Conservation (phyloP, 2,888 invertebrate genomes). For the Machimus rusticus region DNA sequence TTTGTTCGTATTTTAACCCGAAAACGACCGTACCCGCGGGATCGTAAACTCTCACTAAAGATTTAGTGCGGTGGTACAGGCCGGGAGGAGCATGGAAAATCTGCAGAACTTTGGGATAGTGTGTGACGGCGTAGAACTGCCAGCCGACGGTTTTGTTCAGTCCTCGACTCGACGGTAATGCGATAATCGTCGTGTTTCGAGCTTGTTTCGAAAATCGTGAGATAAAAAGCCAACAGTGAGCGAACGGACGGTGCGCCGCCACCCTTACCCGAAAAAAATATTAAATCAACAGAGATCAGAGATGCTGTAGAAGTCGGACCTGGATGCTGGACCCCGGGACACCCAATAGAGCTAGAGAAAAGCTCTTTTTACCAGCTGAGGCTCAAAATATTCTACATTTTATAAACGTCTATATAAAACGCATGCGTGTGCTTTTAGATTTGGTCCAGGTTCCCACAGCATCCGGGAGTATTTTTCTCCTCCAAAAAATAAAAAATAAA, state of each 20-base stretch:
- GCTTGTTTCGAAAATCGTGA: slow-evolving; percentile 36
- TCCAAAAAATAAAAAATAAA: background rate
- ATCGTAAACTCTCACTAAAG: slow-evolving; percentile 64
- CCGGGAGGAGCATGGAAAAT: slow-evolving; percentile 23
- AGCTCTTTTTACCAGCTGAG: background rate
- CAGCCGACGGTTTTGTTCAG: slow-evolving; percentile 14
- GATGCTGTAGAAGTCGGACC: background rate
- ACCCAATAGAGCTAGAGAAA: background rate
- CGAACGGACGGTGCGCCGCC: background rate
- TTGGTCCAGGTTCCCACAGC: background rate
- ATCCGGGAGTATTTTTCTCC: background rate
- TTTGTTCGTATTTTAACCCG: slow-evolving; percentile 49
- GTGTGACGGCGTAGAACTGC: slow-evolving; percentile 26
- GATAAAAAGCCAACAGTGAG: slow-evolving; percentile 33
- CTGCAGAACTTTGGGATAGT: slow-evolving; percentile 25
- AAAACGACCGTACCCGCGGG: slow-evolving; percentile 63
- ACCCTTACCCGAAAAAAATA: background rate
- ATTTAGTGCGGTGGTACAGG: slow-evolving; percentile 58
- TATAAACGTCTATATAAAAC: background rate
- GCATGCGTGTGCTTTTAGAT: slow-evolving; percentile 1
- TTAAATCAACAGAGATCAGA: slow-evolving; percentile 29
- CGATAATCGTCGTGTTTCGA: slow-evolving; percentile 36
- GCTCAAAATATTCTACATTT: background rate
- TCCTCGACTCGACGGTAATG: background rate
- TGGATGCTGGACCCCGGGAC: background rate